Evolutionary conservation across 1,140 invertebrate species (phyloP).

Genomic region (Lordiphosa collinella): DNA sequence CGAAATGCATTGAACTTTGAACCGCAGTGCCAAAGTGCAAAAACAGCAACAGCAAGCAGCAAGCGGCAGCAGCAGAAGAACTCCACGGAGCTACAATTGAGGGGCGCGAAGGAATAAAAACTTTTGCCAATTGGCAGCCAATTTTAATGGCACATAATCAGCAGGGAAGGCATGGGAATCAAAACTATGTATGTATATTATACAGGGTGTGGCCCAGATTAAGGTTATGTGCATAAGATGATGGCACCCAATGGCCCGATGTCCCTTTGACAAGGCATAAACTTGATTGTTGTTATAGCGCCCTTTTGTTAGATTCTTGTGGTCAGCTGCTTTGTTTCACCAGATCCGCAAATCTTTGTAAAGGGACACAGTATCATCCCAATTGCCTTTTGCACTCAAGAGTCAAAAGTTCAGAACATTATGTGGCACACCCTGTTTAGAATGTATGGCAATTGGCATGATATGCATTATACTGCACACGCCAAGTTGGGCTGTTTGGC

Average conservation of each 20-base stretch:
- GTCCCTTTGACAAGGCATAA: too few species aligned
- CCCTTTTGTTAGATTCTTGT: too few species aligned
- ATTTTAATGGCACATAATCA: constrained; percentile 56
- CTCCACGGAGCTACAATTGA: constrained; percentile 14
- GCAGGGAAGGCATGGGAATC: constrained; percentile 1
- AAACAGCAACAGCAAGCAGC: neutral
- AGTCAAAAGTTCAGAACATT: too few species aligned
- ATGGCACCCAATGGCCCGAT: too few species aligned
- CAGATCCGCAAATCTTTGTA: too few species aligned
- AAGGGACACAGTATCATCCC: too few species aligned
- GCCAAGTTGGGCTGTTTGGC: constrained; percentile 2
- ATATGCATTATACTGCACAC: constrained; percentile 10
- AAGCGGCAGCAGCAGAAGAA: neutral
- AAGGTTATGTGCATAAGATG: too few species aligned
- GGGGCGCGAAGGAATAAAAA: constrained; percentile 14
- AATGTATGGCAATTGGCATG: constrained; percentile 1
- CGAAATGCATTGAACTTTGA: constrained; percentile 55
- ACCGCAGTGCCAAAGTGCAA: constrained; percentile 37
- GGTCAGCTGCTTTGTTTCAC: too few species aligned
- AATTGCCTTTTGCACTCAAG: too few species aligned
- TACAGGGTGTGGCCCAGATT: constrained; percentile 20
- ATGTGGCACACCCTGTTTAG: neutral
- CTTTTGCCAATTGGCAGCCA: constrained; percentile 53
- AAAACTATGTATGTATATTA: constrained; percentile 15
- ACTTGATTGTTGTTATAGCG: too few species aligned